These are phyloP conservation scores for Dolichotis patagonum DNA, from an alignment of 2,113 vertebrate species.

Conservation along the genomic window DNA sequence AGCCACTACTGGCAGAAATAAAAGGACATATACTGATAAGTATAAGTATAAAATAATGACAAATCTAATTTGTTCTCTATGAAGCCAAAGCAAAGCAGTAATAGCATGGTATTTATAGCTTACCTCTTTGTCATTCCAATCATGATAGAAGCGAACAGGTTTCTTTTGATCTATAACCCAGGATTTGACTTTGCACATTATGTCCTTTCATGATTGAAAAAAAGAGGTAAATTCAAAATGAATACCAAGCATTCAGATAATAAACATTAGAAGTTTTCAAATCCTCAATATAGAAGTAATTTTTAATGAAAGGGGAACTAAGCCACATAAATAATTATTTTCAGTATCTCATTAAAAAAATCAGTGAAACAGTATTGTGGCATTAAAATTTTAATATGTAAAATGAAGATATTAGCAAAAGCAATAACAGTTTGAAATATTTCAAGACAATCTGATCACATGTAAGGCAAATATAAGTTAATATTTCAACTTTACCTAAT, in stretches of 20 bases:
- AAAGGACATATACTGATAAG: slow-evolving; percentile 23
- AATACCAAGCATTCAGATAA: slow-evolving; percentile 88
- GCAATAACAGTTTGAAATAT: slow-evolving; percentile 71
- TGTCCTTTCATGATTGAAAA: slow-evolving; percentile 93
- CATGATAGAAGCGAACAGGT: slow-evolving; percentile 93
- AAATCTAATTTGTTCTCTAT: slow-evolving; percentile 50
- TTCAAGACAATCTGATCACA: slow-evolving; percentile 71
- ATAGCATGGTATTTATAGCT: slow-evolving; percentile 80
- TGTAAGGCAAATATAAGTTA: slow-evolving; percentile 76
- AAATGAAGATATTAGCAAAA: slow-evolving; percentile 69
- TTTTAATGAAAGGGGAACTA: slow-evolving; percentile 59
- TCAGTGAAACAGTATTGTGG: slow-evolving; percentile 49
- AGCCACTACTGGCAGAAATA: slow-evolving; percentile 56
- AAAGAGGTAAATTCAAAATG: slow-evolving; percentile 90
- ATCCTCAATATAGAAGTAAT: slow-evolving; percentile 78
- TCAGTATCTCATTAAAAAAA: slow-evolving; percentile 71
- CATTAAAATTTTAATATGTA: slow-evolving; percentile 65
- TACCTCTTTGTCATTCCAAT: slow-evolving; percentile 98
- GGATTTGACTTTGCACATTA: slow-evolving; percentile 98
- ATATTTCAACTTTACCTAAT: slow-evolving; percentile 86
- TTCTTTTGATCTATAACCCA: slow-evolving; percentile 97
- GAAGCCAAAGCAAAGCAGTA: slow-evolving; percentile 60
- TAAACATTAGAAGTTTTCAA: slow-evolving; percentile 86
- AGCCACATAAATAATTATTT: slow-evolving; percentile 64
- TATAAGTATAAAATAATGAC: slow-evolving; percentile 47